Percentiles rank a stretch among this genome's conserved stretches.
Evolutionary conservation across 2,113 vertebrate genomes (phyloP).

Genomic region (Bombycilla garrulus): DNA sequence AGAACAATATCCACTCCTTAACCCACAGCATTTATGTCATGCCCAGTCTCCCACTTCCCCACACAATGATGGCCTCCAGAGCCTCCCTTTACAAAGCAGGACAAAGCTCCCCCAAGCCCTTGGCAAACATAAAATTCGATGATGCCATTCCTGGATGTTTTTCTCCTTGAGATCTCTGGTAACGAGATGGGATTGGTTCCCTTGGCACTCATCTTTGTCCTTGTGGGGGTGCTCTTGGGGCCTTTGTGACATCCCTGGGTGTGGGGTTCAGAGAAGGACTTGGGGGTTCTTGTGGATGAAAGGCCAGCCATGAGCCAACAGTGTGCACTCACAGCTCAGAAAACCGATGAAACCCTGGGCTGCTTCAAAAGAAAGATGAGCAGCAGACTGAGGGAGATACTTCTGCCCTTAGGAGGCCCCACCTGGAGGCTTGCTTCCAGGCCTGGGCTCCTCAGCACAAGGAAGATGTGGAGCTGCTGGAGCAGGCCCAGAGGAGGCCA

Average conservation of each 20-base stretch:
- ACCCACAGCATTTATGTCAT: neutral
- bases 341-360: neutral
- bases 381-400: neutral
- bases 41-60: neutral
- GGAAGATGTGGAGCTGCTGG: neutral
- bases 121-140: neutral
- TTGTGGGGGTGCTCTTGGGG: neutral
- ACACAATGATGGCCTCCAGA: too few species aligned
- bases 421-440: neutral
- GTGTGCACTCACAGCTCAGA: neutral
- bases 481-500: neutral
- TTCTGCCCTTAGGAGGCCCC: neutral
- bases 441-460: neutral
- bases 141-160: accelerated
- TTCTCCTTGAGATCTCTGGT: neutral
- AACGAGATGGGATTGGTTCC: neutral
- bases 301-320: neutral
- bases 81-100: too few species aligned
- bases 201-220: neutral
- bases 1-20: neutral
- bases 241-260: neutral
- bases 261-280: neutral
- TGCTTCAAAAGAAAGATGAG: neutral
- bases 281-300: accelerated
- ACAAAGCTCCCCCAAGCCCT: too few species aligned